Conservation (phyloP, 2,888 invertebrate genomes). For the Bombylius discolor region DNA sequence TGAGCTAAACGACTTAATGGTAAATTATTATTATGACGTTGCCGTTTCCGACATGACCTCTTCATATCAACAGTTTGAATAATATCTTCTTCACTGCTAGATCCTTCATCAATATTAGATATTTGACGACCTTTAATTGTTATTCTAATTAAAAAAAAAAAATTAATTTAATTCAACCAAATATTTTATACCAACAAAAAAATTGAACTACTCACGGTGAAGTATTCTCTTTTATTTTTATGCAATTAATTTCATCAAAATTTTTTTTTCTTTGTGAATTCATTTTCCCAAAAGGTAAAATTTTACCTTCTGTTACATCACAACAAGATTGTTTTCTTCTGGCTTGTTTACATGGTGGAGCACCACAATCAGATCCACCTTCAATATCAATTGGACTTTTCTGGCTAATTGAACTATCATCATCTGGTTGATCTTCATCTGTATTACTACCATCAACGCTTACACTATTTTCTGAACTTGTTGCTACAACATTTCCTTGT, state of each 20-base stretch:
- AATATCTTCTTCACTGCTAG: conserved; percentile 30
- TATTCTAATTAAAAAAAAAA: background rate
- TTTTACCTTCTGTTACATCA: conserved; percentile 25
- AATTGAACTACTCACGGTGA: conserved; percentile 11
- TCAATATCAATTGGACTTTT: conserved; percentile 38
- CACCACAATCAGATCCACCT: conserved; percentile 37
- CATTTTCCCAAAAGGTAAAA: too few relatives aligned
- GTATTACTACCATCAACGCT: conserved; percentile 71
- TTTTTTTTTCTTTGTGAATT: conserved; percentile 10
- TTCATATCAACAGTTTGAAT: conserved; percentile 24
- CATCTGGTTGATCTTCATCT: conserved; percentile 51
- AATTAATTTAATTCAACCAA: background rate
- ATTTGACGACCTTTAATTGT: conserved; percentile 30
- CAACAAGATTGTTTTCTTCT: conserved; percentile 29
- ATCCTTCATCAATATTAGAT: conserved; percentile 25
- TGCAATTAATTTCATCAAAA: conserved; percentile 11
- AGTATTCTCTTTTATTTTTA: conserved; percentile 11
- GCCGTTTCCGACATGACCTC: conserved; percentile 31
- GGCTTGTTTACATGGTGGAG: conserved; percentile 42
- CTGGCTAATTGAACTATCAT: conserved; percentile 46
- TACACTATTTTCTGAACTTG: conserved; percentile 66
- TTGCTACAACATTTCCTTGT: conserved; percentile 40
- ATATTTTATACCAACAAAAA: background rate
- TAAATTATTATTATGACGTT: conserved; percentile 28
- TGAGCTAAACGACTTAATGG: conserved; percentile 34